A percentile compares a stretch with the other conserved stretches of the same genome.
Conservation (phyloP, 2,113 vertebrate genomes). For the Phyllostomus discolor region DNA sequence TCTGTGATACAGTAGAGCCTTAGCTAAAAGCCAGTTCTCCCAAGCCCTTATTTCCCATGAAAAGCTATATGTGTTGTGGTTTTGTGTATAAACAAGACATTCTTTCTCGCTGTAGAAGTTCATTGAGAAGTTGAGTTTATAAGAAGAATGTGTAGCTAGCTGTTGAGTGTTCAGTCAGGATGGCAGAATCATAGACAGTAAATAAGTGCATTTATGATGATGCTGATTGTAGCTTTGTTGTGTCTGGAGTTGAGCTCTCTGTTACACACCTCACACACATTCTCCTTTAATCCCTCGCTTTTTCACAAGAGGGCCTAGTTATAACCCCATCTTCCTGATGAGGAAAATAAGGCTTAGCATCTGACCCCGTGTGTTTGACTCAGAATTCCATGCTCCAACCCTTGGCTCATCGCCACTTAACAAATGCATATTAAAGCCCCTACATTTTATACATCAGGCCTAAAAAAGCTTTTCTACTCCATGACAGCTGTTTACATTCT, state of each 20-base stretch:
- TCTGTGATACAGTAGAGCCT: neutral
- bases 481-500: neutral
- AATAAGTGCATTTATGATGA: neutral
- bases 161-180: neutral
- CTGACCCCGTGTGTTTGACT: neutral
- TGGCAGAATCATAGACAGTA: neutral
- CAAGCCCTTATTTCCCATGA: neutral
- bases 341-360: neutral
- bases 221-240: too few relatives aligned
- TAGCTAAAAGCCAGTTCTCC: neutral
- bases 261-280: neutral
- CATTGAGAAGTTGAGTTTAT: neutral
- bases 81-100: neutral
- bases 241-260: neutral
- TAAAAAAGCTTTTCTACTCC: neutral
- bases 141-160: neutral
- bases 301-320: neutral
- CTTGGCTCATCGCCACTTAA: neutral
- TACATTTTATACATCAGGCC: neutral
- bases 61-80: neutral
- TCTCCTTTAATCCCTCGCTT: neutral
- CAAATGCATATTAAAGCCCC: neutral
- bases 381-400: neutral
- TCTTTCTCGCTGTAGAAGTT: neutral
- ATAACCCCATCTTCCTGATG: neutral